Evolutionary conservation across 1,140 invertebrate genomes (phyloP).

Genomic region (Euura saliciscinereae): DNA sequence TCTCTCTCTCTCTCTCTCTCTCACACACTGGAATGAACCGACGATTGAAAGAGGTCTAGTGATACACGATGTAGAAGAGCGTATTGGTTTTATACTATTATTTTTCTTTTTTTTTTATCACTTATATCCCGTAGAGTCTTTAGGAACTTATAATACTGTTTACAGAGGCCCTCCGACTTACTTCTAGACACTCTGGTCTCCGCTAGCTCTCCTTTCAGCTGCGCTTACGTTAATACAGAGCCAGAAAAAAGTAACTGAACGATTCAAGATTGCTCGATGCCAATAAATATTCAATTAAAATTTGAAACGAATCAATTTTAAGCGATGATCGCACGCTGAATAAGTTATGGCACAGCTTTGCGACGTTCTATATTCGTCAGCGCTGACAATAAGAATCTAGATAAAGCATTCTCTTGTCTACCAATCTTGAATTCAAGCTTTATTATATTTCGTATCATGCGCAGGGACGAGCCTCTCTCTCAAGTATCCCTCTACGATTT

Average conservation of each 20-base stretch:
- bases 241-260: neutral
- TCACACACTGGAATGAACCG: slow-evolving; percentile 1
- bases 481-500: slow-evolving; percentile 50
- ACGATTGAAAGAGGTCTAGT: neutral
- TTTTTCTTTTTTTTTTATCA: slow-evolving; percentile 1
- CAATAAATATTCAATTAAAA: neutral
- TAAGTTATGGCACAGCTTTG: neutral
- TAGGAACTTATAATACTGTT: slow-evolving; percentile 55
- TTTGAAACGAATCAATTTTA: neutral
- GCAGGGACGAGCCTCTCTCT: slow-evolving; percentile 14
- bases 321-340: neutral
- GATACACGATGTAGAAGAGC: neutral
- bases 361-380: neutral
- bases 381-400: neutral
- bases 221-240: neutral
- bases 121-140: slow-evolving; percentile 14
- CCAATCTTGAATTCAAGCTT: neutral
- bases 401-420: neutral
- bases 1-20: neutral
- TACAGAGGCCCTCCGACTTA: slow-evolving; percentile 34
- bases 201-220: neutral
- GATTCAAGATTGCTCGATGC: neutral
- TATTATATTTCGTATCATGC: neutral
- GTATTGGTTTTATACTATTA: neutral
- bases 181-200: slow-evolving; percentile 21